A percentile compares a stretch with the other conserved stretches of the same genome.
phyloP scores from a whole-genome alignment of 2,797 vertebrate genomes.

The Lithobates pipiens region DNA sequence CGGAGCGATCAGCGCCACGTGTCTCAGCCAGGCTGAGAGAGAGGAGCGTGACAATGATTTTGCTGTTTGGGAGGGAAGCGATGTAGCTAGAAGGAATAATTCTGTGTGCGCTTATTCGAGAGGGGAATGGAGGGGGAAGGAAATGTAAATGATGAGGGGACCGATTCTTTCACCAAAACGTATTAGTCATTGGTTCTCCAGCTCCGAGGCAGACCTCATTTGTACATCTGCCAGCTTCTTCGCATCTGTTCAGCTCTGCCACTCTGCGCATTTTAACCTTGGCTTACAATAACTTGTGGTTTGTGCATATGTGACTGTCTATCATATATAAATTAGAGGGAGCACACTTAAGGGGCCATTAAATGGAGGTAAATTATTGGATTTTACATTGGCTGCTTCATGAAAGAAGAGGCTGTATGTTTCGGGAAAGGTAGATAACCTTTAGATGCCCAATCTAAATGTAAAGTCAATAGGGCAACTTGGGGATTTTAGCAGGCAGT shows the following conservation, averaged over 20 bases:
- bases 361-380: neutral
- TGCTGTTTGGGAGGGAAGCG: constrained; percentile 69
- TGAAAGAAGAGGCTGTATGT: neutral
- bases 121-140: constrained; percentile 43
- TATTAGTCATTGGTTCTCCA: constrained; percentile 84
- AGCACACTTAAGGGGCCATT: neutral
- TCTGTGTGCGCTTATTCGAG: constrained; percentile 28
- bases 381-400: neutral
- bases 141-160: constrained; percentile 83
- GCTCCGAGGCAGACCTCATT: constrained; percentile 83
- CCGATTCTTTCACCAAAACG: constrained; percentile 82
- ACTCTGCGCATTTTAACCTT: constrained; percentile 84
- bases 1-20: constrained; percentile 66
- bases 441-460: neutral
- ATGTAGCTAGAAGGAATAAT: constrained; percentile 62
- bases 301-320: constrained; percentile 44
- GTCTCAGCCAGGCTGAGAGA: constrained; percentile 33
- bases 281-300: constrained; percentile 72
- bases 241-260: constrained; percentile 78
- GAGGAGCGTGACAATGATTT: constrained; percentile 77
- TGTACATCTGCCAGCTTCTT: constrained; percentile 81
- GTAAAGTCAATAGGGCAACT: neutral
- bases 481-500: neutral
- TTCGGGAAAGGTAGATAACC: neutral
- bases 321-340: neutral